Conservation (phyloP, 2,888 invertebrate species). For the Acleris laterana region DNA sequence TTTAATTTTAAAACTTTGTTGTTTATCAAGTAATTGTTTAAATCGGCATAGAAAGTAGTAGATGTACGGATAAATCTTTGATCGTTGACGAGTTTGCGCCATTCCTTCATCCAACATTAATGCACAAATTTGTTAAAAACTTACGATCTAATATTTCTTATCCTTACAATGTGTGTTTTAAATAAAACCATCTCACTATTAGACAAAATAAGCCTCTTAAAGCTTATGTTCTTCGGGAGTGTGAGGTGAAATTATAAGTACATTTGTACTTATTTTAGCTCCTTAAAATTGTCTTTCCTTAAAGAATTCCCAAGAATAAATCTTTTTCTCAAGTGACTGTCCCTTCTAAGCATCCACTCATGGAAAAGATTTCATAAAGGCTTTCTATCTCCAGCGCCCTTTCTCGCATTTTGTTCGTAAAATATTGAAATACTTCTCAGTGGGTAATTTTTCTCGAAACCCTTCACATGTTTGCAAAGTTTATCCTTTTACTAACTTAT, state of each 20-base stretch:
- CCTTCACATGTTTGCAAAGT: conserved; percentile 25
- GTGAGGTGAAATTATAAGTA: background rate
- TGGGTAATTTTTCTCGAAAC: conserved; percentile 15
- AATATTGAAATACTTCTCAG: conserved; percentile 28
- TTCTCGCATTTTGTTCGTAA: conserved; percentile 17
- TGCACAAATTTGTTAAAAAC: no score
- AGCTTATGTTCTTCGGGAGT: no score
- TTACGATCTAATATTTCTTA: no score
- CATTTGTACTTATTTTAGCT: conserved; percentile 4
- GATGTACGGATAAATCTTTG: no score
- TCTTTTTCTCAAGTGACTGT: conserved; percentile 19
- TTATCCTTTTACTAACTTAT: conserved; percentile 20
- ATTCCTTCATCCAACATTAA: no score
- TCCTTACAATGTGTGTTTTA: no score
- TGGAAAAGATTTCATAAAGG: conserved; percentile 26
- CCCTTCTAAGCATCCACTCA: conserved; percentile 25
- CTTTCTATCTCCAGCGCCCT: conserved; percentile 12
- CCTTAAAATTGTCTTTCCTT: background rate
- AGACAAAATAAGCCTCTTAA: no score
- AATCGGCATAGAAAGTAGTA: no score
- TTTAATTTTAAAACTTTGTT: no score
- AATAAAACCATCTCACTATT: no score
- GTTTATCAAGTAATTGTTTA: no score
- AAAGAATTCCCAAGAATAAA: conserved; percentile 6
- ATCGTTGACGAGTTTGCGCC: no score